Percentiles rank a stretch among this genome's conserved stretches.
Conservation (phyloP, 2,113 vertebrate species). For the Pleuronectes platessa region DNA sequence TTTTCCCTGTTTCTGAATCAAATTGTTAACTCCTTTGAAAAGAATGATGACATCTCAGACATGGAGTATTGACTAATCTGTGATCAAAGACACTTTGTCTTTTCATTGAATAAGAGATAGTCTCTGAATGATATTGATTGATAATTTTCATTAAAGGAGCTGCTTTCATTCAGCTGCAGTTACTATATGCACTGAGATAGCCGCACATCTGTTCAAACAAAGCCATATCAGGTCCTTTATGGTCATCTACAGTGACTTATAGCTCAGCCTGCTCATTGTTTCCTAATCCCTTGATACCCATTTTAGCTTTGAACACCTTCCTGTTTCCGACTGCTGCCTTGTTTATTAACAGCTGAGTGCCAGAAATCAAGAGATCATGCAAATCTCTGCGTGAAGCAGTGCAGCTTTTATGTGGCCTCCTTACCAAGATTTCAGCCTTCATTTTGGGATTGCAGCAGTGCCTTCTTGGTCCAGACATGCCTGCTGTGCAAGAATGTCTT, state of each 20-base stretch:
- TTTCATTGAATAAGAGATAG: background rate
- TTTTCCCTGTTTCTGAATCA: constrained; percentile 21
- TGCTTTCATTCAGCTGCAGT: background rate
- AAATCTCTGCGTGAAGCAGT: background rate
- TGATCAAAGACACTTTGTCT: background rate
- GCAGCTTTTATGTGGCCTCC: background rate
- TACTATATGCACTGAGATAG: background rate
- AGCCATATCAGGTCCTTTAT: background rate
- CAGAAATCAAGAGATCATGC: background rate
- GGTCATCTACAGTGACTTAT: constrained; percentile 21
- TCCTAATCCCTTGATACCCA: constrained; percentile 19
- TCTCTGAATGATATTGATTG: background rate
- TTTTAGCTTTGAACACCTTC: constrained; percentile 28
- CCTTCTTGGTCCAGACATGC: constrained; percentile 17
- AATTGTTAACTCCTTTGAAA: constrained; percentile 17
- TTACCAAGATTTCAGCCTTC: constrained; percentile 6
- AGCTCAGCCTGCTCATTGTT: constrained; percentile 27
- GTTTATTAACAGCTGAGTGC: constrained; percentile 5
- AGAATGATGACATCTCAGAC: constrained; percentile 12
- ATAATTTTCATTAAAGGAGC: background rate
- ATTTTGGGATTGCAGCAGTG: constrained; percentile 1
- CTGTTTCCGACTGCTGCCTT: constrained; percentile 34
- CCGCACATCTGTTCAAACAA: background rate
- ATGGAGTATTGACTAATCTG: constrained; percentile 16
- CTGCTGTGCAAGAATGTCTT: constrained; percentile 29